Evolutionary conservation across 1,140 invertebrate species (phyloP).

Genomic region (Oscheius sp.): DNA sequence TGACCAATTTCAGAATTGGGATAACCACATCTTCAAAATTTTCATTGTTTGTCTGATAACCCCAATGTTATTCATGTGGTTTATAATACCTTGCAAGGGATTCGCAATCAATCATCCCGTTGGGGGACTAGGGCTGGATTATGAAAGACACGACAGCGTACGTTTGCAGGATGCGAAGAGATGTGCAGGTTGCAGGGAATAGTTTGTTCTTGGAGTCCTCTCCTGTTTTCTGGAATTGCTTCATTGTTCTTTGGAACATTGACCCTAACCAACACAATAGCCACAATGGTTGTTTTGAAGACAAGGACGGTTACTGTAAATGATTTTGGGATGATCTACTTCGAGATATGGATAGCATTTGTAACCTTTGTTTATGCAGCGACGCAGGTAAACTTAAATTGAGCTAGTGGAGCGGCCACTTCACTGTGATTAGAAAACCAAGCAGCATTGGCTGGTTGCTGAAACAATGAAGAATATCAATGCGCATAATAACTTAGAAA

Average conservation of each 20-base stretch:
- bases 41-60: not conserved
- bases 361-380: not conserved
- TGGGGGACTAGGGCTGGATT: not conserved
- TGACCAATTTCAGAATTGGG: constrained; percentile 1
- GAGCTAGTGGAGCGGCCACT: no score
- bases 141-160: not conserved
- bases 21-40: not conserved
- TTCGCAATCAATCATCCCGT: not conserved
- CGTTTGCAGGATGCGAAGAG: not conserved
- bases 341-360: not conserved
- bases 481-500: no score
- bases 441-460: no score
- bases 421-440: no score
- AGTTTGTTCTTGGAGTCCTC: not conserved
- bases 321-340: not conserved
- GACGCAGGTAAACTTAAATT: no score
- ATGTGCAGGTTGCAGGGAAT: not conserved
- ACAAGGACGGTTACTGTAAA: not conserved
- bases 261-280: not conserved
- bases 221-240: not conserved
- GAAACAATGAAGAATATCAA: no score
- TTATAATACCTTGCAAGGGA: not conserved
- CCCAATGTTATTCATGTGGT: not conserved
- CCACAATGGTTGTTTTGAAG: not conserved
- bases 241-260: not conserved